Conservation (phyloP, 2,113 vertebrate species). For the Cottus gobio region DNA sequence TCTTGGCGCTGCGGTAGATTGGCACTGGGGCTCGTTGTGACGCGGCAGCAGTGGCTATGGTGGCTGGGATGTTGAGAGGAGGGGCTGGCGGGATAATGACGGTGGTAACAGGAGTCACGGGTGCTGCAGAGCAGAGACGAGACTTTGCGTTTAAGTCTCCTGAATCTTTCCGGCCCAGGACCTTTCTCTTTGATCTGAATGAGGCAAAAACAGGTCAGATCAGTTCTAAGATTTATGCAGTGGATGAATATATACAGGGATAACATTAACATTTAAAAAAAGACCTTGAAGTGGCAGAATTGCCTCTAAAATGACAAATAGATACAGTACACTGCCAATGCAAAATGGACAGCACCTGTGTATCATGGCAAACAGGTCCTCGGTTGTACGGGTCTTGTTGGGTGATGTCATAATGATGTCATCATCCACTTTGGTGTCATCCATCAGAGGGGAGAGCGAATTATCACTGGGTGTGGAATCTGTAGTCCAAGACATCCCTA, state of each 20-base stretch:
- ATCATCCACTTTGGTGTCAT: constrained; percentile 90
- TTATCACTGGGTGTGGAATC: constrained; percentile 91
- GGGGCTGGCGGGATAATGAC: constrained; percentile 69
- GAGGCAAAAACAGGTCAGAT: constrained; percentile 37
- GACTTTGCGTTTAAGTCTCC: constrained; percentile 89
- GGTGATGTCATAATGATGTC: constrained; percentile 93
- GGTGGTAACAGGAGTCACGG: constrained; percentile 78
- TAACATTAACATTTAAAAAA: neutral
- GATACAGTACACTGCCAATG: neutral
- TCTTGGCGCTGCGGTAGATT: constrained; percentile 97
- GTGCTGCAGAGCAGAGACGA: constrained; percentile 83
- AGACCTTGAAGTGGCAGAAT: neutral
- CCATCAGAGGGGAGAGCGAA: constrained; percentile 91
- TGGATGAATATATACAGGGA: neutral
- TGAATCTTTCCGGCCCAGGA: constrained; percentile 97
- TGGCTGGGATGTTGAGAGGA: constrained; percentile 65
- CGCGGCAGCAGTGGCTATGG: constrained; percentile 69
- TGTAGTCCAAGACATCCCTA: constrained; percentile 65
- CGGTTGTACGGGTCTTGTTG: constrained; percentile 95
- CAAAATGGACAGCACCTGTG: constrained; percentile 85
- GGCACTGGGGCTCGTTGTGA: constrained; percentile 93
- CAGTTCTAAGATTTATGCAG: neutral
- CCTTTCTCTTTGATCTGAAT: constrained; percentile 97
- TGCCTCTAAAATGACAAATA: neutral
- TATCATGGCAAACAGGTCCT: constrained; percentile 98